Conservation (phyloP, 2,113 vertebrate species). For the Glareola pratincola region DNA sequence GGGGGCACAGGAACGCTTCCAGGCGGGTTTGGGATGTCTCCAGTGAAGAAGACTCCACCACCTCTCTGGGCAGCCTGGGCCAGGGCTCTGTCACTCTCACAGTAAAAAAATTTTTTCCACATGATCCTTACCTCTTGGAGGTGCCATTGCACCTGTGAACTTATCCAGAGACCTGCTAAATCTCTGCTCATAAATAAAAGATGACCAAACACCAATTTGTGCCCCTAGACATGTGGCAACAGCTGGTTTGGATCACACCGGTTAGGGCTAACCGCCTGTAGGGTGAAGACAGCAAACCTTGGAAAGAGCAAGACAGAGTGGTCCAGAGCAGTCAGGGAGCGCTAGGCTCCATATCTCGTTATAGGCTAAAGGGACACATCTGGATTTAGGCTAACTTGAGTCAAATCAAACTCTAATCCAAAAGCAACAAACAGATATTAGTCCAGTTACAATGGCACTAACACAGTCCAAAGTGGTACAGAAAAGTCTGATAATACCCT, state of each 20-base stretch:
- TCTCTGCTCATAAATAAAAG: not conserved
- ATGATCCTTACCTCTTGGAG: not conserved
- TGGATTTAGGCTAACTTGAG: not conserved
- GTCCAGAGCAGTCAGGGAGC: not conserved
- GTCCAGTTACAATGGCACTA: not conserved
- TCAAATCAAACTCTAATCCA: not conserved
- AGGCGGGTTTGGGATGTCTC: too few species aligned
- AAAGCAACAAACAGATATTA: not conserved
- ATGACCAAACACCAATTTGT: not conserved
- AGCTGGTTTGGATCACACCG: not conserved
- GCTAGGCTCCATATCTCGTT: fast-evolving
- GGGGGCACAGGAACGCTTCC: too few species aligned
- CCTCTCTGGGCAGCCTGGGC: too few species aligned
- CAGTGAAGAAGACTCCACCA: too few species aligned
- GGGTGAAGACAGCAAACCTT: not conserved
- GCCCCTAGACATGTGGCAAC: not conserved
- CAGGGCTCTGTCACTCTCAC: too few species aligned
- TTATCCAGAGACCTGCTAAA: not conserved
- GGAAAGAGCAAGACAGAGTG: not conserved
- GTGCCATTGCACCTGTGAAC: not conserved
- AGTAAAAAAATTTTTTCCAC: too few species aligned
- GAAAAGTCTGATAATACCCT: not conserved
- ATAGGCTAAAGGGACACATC: not conserved
- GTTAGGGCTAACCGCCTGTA: not conserved
- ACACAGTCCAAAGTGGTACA: not conserved